These are phyloP conservation scores for Darevskia nairensis DNA, from an alignment of 2,797 vertebrate genomes.

Conservation along the genomic window DNA sequence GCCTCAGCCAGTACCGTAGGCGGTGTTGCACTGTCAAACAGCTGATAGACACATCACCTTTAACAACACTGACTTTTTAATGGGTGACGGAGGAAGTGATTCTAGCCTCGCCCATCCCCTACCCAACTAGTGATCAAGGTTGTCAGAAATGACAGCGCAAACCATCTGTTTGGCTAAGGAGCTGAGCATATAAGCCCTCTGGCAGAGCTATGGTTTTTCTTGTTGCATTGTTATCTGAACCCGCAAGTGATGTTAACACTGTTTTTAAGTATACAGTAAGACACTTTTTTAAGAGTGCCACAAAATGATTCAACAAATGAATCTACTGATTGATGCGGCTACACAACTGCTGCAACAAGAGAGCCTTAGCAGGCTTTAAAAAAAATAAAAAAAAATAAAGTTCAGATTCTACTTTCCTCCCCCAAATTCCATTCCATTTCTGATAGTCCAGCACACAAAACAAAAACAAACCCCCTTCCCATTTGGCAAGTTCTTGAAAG, in stretches of 20 bases:
- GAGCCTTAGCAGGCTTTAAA: slow-evolving; percentile 21
- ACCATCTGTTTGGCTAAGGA: background rate
- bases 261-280: background rate
- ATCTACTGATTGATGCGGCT: background rate
- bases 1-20: too few relatives aligned
- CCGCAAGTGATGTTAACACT: too few relatives aligned
- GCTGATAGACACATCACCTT: background rate
- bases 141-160: background rate
- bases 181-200: background rate
- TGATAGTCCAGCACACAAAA: background rate
- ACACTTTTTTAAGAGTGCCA: background rate
- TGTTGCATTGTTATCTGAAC: background rate
- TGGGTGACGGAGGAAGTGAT: background rate
- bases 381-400: background rate
- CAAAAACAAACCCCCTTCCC: background rate
- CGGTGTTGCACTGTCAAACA: background rate
- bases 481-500: slow-evolving; percentile 16
- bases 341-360: background rate
- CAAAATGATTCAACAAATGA: slow-evolving; percentile 1
- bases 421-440: background rate
- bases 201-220: background rate
- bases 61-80: background rate
- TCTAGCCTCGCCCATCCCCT: background rate
- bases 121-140: slow-evolving; percentile 30
- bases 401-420: slow-evolving; percentile 26